Percentiles rank a stretch among this genome's conserved stretches.
Evolutionary conservation across 2,888 invertebrate genomes (phyloP).

Genomic region (Leptopterna dolabrata): DNA sequence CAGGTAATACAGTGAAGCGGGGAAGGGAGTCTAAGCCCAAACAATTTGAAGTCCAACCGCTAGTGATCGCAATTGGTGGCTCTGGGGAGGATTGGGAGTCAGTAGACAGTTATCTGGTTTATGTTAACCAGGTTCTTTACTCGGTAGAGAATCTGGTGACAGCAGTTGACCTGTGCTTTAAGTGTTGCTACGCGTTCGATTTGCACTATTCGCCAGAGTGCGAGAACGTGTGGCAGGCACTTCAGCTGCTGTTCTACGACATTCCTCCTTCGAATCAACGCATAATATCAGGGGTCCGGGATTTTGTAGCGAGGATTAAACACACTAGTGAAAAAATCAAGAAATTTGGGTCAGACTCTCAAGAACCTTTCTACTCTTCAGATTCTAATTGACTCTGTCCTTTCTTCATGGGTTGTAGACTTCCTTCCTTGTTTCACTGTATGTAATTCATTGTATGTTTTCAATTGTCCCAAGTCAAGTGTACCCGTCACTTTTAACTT

Average conservation of each 20-base stretch:
- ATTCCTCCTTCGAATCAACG: not conserved
- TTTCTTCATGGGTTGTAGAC: too few species aligned
- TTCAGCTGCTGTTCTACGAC: not conserved
- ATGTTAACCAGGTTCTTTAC: not conserved
- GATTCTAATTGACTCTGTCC: too few species aligned
- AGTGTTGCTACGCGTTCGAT: not conserved
- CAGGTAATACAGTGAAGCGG: not conserved
- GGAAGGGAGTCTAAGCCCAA: not conserved
- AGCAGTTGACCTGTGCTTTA: not conserved
- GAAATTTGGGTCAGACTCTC: too few species aligned
- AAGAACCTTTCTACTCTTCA: too few species aligned
- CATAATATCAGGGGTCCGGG: too few species aligned
- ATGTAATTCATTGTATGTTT: too few species aligned
- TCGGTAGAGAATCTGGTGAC: not conserved
- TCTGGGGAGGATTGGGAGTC: not conserved
- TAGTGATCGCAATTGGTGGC: not conserved
- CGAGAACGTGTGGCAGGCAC: not conserved
- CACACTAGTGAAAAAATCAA: too few species aligned
- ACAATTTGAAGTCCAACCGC: not conserved
- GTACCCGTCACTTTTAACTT: too few species aligned
- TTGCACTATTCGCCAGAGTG: slow-evolving; percentile 6
- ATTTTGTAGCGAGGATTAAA: too few species aligned
- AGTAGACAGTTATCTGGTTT: not conserved
- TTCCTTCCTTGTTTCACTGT: too few species aligned
- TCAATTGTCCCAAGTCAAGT: too few species aligned